Evolutionary conservation across 2,113 vertebrate genomes (phyloP).

Genomic region (Plestiodon gilberti): DNA sequence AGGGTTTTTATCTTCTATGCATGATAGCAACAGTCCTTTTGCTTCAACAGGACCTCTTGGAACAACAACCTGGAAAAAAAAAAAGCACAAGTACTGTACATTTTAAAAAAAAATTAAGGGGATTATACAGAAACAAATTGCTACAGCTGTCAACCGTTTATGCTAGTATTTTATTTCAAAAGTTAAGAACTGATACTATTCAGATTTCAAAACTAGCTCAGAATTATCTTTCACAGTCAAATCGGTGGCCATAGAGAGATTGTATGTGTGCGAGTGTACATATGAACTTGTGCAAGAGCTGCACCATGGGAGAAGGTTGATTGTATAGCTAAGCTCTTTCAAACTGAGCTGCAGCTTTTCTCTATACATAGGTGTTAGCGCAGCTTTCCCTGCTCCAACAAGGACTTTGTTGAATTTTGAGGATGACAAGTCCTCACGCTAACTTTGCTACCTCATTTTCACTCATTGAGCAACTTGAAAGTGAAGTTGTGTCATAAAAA

Average conservation of each 20-base stretch:
- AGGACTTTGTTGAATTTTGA: background rate
- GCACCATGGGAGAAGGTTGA: background rate
- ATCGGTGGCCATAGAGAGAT: background rate
- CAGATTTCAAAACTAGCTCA: background rate
- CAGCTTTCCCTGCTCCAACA: background rate
- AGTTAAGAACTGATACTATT: background rate
- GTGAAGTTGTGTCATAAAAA: background rate
- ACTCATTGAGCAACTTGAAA: background rate
- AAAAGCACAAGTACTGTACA: slow-evolving; percentile 8
- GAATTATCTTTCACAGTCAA: background rate
- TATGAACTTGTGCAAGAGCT: background rate
- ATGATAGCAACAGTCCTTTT: slow-evolving; percentile 93
- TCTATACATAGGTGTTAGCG: background rate
- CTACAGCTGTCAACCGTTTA: background rate
- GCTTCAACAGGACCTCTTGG: slow-evolving; percentile 94
- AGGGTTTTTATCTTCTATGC: slow-evolving; percentile 94
- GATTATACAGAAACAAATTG: background rate
- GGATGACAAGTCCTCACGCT: background rate
- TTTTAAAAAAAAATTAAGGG: background rate
- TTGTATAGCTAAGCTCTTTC: background rate
- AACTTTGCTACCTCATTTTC: background rate
- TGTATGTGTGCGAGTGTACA: too few species aligned
- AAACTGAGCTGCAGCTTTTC: background rate
- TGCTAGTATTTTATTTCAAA: background rate
- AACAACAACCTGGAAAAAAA: slow-evolving; percentile 86